These are phyloP conservation scores for Aldabrachelys gigantea DNA, from an alignment of 2,113 vertebrate genomes.

Conservation along the genomic window DNA sequence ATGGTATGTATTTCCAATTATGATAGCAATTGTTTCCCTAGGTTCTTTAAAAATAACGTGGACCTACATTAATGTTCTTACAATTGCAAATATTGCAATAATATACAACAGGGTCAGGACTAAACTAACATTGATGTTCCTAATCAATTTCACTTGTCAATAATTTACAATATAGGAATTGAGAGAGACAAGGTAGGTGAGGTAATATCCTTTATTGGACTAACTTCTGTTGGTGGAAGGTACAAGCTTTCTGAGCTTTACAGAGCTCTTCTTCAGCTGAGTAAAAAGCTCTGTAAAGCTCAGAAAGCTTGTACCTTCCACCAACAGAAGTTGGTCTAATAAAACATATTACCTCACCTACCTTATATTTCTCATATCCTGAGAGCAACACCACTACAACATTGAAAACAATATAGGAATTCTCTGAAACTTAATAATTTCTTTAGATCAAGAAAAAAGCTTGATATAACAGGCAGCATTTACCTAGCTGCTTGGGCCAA, in stretches of 20 bases:
- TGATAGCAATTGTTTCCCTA: neutral
- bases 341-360: neutral
- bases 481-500: conserved; percentile 33
- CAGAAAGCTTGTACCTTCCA: neutral
- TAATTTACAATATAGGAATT: conserved; percentile 21
- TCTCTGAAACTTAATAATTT: neutral
- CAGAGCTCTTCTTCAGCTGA: neutral
- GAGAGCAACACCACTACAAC: neutral
- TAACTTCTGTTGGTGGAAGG: neutral
- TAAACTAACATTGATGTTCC: neutral
- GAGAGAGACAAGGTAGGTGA: neutral
- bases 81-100: conserved; percentile 21
- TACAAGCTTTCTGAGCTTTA: neutral
- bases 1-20: neutral
- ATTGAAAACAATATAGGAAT: neutral
- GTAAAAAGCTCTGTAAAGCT: neutral
- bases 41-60: neutral
- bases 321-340: too few species aligned
- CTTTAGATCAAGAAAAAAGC: neutral
- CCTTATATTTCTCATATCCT: neutral
- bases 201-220: neutral
- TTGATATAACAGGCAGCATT: conserved; percentile 42
- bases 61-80: neutral
- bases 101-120: neutral
- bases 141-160: conserved; percentile 18